phyloP scores from a whole-genome alignment of 1,140 invertebrate genomes.

The Ephestia elutella region DNA sequence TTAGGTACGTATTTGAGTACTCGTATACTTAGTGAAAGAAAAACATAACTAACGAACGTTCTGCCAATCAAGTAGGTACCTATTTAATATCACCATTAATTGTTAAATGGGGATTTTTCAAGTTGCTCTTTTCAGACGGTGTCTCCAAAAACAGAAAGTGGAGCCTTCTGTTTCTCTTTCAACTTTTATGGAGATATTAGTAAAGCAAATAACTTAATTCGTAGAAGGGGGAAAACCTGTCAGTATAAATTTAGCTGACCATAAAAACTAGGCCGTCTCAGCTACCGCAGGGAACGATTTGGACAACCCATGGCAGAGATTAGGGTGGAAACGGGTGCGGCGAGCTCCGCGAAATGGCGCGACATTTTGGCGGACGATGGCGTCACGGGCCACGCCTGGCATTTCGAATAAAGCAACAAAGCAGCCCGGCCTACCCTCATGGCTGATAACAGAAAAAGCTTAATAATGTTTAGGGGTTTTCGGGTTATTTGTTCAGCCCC shows the following conservation, averaged over 20 bases:
- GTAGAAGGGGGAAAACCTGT: not conserved
- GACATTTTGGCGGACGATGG: slow-evolving; percentile 57
- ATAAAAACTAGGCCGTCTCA: slow-evolving; percentile 41
- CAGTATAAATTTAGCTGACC: slow-evolving; percentile 14
- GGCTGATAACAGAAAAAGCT: slow-evolving; percentile 58
- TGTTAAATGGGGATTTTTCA: too few relatives aligned
- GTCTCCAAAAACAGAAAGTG: too few relatives aligned
- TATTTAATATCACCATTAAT: too few relatives aligned
- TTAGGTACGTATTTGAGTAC: too few relatives aligned
- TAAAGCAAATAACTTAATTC: too few relatives aligned
- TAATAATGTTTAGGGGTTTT: slow-evolving; percentile 53
- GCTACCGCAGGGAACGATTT: slow-evolving; percentile 37
- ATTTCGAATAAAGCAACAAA: slow-evolving; percentile 63
- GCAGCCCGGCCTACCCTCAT: slow-evolving; percentile 56
- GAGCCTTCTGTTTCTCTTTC: too few relatives aligned
- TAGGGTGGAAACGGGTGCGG: slow-evolving; percentile 61
- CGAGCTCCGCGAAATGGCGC: slow-evolving; percentile 60
- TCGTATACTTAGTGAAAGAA: too few relatives aligned
- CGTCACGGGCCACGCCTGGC: slow-evolving; percentile 66
- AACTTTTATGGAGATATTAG: too few relatives aligned
- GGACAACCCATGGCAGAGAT: slow-evolving; percentile 53
- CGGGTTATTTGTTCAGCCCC: slow-evolving; percentile 49
- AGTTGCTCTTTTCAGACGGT: too few relatives aligned
- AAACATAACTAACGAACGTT: too few relatives aligned
- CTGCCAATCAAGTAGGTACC: too few relatives aligned